These are phyloP conservation scores for Nasalis larvatus DNA, from an alignment of 2,113 vertebrate genomes.

Conservation along the genomic window DNA sequence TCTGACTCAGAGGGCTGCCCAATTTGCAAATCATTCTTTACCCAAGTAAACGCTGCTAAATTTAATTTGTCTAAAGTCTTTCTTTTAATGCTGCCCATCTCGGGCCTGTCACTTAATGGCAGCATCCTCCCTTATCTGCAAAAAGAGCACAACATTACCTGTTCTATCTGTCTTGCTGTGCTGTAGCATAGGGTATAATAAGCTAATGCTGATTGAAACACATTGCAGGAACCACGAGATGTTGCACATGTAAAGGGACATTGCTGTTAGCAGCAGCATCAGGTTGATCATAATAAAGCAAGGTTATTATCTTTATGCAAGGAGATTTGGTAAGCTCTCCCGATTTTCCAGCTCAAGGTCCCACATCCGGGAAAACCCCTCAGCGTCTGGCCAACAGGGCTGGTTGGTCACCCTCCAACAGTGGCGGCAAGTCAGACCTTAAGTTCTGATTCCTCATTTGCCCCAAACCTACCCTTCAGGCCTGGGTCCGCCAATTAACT, in stretches of 20 bases:
- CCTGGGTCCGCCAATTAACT: neutral
- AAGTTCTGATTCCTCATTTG: neutral
- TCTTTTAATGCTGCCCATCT: neutral
- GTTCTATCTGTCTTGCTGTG: accelerated
- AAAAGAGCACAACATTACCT: accelerated
- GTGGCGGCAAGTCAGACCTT: neutral
- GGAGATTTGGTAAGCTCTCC: too few relatives aligned
- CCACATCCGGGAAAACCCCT: accelerated
- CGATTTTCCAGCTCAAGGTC: neutral
- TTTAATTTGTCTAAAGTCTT: neutral
- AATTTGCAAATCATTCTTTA: too few relatives aligned
- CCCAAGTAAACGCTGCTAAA: neutral
- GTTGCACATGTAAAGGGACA: accelerated
- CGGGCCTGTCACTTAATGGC: neutral
- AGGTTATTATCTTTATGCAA: neutral
- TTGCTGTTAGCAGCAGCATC: accelerated
- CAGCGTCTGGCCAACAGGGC: neutral
- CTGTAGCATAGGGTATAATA: accelerated
- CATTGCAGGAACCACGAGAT: neutral
- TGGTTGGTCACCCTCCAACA: too few relatives aligned
- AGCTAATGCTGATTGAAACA: too few relatives aligned
- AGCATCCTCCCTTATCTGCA: too few relatives aligned
- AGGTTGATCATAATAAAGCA: neutral
- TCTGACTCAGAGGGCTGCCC: too few relatives aligned
- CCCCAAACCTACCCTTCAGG: neutral